phyloP scores from a whole-genome alignment of 2,888 invertebrate genomes.

The Julus scandinavius region DNA sequence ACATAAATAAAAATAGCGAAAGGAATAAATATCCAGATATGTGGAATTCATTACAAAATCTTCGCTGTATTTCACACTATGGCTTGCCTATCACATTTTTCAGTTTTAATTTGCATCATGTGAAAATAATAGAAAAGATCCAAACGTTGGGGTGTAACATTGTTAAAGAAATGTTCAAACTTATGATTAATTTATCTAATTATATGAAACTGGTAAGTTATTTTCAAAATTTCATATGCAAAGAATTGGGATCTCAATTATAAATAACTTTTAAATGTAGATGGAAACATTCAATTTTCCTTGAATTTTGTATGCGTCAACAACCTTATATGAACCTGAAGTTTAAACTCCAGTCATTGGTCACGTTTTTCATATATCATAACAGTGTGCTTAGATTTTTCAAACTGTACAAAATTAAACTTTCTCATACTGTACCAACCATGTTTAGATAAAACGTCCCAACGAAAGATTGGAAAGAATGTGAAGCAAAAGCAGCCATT shows the following conservation, averaged over 20 bases:
- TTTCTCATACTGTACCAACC: background rate
- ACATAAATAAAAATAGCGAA: background rate
- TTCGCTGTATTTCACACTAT: background rate
- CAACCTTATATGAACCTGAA: background rate
- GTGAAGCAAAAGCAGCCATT: background rate
- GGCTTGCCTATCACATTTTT: background rate
- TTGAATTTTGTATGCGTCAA: background rate
- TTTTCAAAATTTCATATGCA: background rate
- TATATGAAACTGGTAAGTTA: too few species aligned
- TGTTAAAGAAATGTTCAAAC: background rate
- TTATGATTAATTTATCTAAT: background rate
- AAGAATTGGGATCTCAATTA: background rate
- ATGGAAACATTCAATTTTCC: background rate
- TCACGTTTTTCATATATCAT: background rate
- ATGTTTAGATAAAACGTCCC: background rate
- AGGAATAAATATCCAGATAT: background rate
- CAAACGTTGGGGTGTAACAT: background rate
- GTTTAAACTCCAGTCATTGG: background rate
- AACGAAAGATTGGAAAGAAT: background rate
- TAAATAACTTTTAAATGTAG: background rate
- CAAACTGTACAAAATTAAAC: background rate
- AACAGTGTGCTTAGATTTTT: background rate
- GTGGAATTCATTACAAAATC: slow-evolving; percentile 15
- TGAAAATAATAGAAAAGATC: background rate
- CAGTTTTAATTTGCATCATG: background rate